Conservation (phyloP, 2,888 invertebrate genomes). For the Baccha elongata region DNA sequence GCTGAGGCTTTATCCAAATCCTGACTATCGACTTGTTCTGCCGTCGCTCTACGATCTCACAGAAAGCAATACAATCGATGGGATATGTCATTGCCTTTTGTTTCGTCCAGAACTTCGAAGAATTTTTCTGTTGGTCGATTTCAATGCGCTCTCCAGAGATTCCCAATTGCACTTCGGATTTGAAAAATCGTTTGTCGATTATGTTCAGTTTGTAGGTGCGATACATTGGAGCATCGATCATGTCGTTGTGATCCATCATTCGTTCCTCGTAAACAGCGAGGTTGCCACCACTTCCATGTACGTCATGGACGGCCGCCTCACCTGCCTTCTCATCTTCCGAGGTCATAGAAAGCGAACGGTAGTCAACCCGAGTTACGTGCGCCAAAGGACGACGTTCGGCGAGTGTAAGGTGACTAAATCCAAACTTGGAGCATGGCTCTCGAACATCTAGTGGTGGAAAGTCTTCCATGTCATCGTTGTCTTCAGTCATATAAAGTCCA, state of each 20-base stretch:
- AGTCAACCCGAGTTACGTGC: conserved; percentile 79
- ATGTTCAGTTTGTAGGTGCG: conserved; percentile 91
- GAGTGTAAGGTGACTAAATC: conserved; percentile 93
- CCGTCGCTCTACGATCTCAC: conserved; percentile 91
- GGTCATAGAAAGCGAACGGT: conserved; percentile 80
- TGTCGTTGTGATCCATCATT: conserved; percentile 89
- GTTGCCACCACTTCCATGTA: conserved; percentile 76
- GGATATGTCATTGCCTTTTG: conserved; percentile 92
- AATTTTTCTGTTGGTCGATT: conserved; percentile 89
- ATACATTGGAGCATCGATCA: conserved; percentile 94
- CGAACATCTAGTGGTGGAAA: conserved; percentile 94
- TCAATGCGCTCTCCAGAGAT: conserved; percentile 96
- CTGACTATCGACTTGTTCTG: conserved; percentile 89
- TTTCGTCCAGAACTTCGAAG: conserved; percentile 86
- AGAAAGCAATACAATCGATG: conserved; percentile 94
- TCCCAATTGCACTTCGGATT: conserved; percentile 92
- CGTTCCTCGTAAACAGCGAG: conserved; percentile 84
- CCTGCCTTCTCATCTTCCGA: conserved; percentile 82
- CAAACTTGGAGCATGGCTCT: conserved; percentile 96
- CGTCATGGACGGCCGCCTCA: conserved; percentile 80
- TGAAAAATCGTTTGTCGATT: conserved; percentile 90
- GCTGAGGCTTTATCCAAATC: conserved; percentile 85
- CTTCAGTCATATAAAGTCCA: conserved; percentile 96
- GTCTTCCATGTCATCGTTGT: conserved; percentile 93
- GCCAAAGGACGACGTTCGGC: conserved; percentile 86